Percentiles rank a stretch among this genome's conserved stretches.
phyloP scores from a whole-genome alignment of 2,113 vertebrate species.

The Tautogolabrus adspersus region DNA sequence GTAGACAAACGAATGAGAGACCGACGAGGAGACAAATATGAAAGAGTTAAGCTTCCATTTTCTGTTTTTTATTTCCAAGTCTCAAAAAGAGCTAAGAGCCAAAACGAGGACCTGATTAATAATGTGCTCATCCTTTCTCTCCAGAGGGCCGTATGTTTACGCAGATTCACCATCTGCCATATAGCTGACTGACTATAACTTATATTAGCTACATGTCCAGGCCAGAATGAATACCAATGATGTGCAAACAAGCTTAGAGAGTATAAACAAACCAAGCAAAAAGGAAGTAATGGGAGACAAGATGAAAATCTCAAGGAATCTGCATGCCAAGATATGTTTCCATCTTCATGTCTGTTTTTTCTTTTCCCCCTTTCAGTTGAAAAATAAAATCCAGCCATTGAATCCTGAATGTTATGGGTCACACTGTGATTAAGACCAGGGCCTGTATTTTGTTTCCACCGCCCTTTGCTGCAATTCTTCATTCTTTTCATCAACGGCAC shows the following conservation, averaged over 20 bases:
- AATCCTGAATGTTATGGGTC: constrained; percentile 53
- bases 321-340: constrained; percentile 13
- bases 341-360: constrained; percentile 21
- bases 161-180: constrained; percentile 48
- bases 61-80: too few species aligned
- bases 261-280: constrained; percentile 17
- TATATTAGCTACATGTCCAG: constrained; percentile 38
- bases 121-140: constrained; percentile 33
- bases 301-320: constrained; percentile 36
- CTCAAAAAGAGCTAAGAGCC: constrained; percentile 34
- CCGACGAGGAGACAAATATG: constrained; percentile 25
- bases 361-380: constrained; percentile 31
- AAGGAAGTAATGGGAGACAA: constrained; percentile 11
- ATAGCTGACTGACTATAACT: constrained; percentile 44
- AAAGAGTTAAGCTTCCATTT: constrained; percentile 3
- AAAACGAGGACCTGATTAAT: constrained; percentile 39
- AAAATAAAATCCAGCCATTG: constrained; percentile 63
- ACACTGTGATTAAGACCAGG: constrained; percentile 66
- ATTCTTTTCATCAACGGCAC: constrained; percentile 46
- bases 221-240: constrained; percentile 35
- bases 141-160: constrained; percentile 33
- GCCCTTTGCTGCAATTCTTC: constrained; percentile 44
- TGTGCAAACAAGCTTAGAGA: constrained; percentile 44
- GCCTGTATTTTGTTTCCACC: constrained; percentile 58
- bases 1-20: constrained; percentile 46